phyloP scores from a whole-genome alignment of 23 tunicate species.

The Ascidia mentula region DNA sequence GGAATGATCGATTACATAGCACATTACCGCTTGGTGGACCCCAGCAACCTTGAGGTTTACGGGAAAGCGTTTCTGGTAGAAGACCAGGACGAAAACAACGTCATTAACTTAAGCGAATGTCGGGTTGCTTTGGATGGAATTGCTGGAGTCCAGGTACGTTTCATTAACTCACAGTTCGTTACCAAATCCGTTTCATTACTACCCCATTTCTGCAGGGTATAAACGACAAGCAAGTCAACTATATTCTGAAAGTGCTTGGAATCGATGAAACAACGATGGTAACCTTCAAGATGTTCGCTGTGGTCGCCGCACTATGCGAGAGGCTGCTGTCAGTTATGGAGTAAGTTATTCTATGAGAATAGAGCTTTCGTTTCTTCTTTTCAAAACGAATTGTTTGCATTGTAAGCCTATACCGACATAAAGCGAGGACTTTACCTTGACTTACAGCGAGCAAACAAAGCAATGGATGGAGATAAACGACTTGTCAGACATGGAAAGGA shows the following conservation, averaged over 20 bases:
- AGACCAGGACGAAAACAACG: slow-evolving; percentile 69
- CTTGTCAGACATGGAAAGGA: slow-evolving; percentile 80
- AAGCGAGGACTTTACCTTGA: neutral
- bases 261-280: slow-evolving; percentile 80
- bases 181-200: neutral
- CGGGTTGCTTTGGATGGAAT: slow-evolving; percentile 80
- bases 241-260: slow-evolving; percentile 70
- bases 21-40: slow-evolving; percentile 76
- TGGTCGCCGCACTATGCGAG: slow-evolving; percentile 70
- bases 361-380: neutral
- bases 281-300: slow-evolving; percentile 92
- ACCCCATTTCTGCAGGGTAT: slow-evolving; percentile 37
- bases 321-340: slow-evolving; percentile 62
- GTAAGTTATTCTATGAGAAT: slow-evolving; percentile 35
- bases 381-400: too few relatives aligned
- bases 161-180: neutral
- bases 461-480: slow-evolving; percentile 93
- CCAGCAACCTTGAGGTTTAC: slow-evolving; percentile 63
- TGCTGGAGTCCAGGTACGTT: slow-evolving; percentile 56
- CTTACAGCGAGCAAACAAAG: slow-evolving; percentile 65
- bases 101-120: slow-evolving; percentile 59
- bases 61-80: slow-evolving; percentile 89
- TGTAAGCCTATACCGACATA: neutral
- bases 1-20: slow-evolving; percentile 76
- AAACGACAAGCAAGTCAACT: slow-evolving; percentile 67